A percentile compares a stretch with the other conserved stretches of the same genome.
phyloP scores from a whole-genome alignment of 2,113 vertebrate genomes.

The Trematocara nigrifrons region DNA sequence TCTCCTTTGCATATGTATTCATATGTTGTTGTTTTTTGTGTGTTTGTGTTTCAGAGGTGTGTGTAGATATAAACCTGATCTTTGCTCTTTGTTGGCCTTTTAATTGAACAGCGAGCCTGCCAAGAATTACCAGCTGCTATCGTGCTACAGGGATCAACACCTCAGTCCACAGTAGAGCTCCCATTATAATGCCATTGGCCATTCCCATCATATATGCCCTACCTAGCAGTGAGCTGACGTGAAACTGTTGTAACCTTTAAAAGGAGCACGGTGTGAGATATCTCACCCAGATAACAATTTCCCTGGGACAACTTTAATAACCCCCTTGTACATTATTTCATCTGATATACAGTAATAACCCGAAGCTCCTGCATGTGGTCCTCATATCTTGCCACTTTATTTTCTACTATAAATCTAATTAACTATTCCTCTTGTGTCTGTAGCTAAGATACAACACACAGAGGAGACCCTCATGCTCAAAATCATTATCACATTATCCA shows the following conservation, averaged over 20 bases:
- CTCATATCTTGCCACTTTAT: constrained; percentile 34
- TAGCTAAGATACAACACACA: constrained; percentile 40
- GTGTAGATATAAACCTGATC: neutral
- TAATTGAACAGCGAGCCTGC: constrained; percentile 31
- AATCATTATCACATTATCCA: neutral
- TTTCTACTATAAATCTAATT: constrained; percentile 24
- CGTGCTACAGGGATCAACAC: constrained; percentile 29
- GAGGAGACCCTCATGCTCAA: neutral
- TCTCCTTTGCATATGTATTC: neutral
- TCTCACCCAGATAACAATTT: constrained; percentile 5
- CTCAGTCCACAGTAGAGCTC: constrained; percentile 13
- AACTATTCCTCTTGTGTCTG: constrained; percentile 10
- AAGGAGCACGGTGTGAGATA: neutral
- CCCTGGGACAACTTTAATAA: constrained; percentile 17
- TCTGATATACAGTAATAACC: constrained; percentile 1
- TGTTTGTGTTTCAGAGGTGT: neutral
- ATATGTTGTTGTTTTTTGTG: neutral
- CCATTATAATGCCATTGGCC: constrained; percentile 37
- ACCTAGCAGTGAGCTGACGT: neutral
- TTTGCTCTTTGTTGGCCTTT: constrained; percentile 1
- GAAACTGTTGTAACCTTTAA: constrained; percentile 31
- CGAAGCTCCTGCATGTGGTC: constrained; percentile 13
- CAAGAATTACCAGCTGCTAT: constrained; percentile 46
- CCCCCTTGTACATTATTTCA: neutral
- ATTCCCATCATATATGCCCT: constrained; percentile 12